Percentiles rank a stretch among this genome's conserved stretches.
phyloP scores from a whole-genome alignment of 2,888 invertebrate genomes.

The Argyresthia goedartella region DNA sequence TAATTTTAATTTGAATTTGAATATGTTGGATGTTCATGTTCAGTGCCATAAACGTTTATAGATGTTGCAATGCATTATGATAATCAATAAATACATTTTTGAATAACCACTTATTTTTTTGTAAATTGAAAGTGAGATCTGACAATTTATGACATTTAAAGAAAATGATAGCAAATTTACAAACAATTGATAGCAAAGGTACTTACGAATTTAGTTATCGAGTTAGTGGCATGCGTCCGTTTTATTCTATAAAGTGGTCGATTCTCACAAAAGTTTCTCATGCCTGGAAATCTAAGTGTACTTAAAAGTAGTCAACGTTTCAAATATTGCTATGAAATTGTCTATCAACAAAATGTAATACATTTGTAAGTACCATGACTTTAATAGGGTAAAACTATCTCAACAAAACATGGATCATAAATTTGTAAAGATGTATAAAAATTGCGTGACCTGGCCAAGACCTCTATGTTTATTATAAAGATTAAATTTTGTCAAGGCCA shows the following conservation, averaged over 20 bases:
- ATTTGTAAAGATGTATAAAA: slow-evolving; percentile 64
- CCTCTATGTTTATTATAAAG: not conserved
- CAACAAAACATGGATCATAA: slow-evolving; percentile 20
- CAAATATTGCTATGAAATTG: slow-evolving; percentile 48
- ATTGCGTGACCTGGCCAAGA: slow-evolving; percentile 25
- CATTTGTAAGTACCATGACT: not conserved
- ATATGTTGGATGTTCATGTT: too few relatives aligned
- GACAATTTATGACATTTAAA: too few relatives aligned
- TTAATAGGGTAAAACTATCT: slow-evolving; percentile 5
- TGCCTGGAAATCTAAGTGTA: slow-evolving; percentile 35
- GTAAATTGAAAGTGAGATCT: too few relatives aligned
- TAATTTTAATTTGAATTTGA: too few relatives aligned
- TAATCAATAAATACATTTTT: too few relatives aligned
- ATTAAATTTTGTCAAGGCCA: too few relatives aligned
- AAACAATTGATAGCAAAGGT: not conserved
- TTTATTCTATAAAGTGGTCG: slow-evolving; percentile 1
- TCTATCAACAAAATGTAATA: slow-evolving; percentile 12
- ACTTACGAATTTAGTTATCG: not conserved
- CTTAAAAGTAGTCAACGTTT: slow-evolving; percentile 68
- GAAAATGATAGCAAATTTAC: not conserved
- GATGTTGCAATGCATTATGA: too few relatives aligned
- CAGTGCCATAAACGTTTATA: too few relatives aligned
- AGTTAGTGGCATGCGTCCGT: not conserved
- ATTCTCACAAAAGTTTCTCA: not conserved
- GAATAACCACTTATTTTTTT: too few relatives aligned